Base-by-base conservation (phyloP, 2,797 vertebrate species). In the Halcyon smyrnensis region DNA sequence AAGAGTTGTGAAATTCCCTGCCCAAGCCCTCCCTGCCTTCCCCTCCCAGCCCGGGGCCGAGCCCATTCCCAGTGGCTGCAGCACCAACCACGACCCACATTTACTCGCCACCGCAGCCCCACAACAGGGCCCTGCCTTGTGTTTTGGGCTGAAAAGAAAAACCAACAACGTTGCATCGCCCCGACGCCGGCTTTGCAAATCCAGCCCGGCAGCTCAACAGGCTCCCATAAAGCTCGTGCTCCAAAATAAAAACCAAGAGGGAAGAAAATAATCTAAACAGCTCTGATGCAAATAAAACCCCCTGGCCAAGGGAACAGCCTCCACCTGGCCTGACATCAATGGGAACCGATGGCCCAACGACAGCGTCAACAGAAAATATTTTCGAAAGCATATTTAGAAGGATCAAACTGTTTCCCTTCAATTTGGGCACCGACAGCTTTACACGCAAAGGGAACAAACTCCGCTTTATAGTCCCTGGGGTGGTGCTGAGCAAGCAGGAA, bases 321-420 rank as follows among this genome's bases (percentile, higher is more conserved):
- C 84, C 51, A 37, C 94, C 95, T 96, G 96, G 96, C 94, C 82
- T 43, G 41, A 84, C 94, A 86, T 93, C 93, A 94, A 96, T 76
- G 69, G 68, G 14, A 87, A 36, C 69, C 21, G 0, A 53, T 51
- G 93, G 95, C 92, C 83, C 74, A 0, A 37, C 8, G 37, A 82
- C 91, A 94, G 94, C 91, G 37, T 45, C 95, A 70, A 88, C 91
- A 95, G 56, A n/a, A 84, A 94, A 86, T 79, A 30, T 93, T 95
- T 96, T 90, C 73, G 9, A 23, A 93, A 74, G 94, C 67, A 1
- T 63, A 73, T 94, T 87, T 36, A 10, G 93, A 76, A 53, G 93
- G 96, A 87, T 96, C 94, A 90, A 79, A 82, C 50, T 1, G 12
- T 87, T 95, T 86, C 87, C 94, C 94, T 83, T 70, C 77, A 12